Evolutionary conservation across 2,797 vertebrate genomes (phyloP).

Genomic region (Sibirionetta formosa): DNA sequence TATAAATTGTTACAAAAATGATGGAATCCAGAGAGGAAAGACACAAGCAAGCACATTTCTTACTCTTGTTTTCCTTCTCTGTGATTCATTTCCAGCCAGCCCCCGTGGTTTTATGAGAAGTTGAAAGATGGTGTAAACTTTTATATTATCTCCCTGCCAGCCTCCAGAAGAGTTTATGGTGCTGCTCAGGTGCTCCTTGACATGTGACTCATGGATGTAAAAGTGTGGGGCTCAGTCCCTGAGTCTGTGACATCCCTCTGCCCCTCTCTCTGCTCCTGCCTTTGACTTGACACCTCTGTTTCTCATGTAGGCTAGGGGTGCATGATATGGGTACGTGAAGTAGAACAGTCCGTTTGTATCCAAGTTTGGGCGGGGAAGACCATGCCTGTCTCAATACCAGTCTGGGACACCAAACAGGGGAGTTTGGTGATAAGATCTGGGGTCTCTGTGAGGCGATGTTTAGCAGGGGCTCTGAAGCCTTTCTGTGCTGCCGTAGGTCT

Average conservation of each 20-base stretch:
- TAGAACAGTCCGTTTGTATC: neutral
- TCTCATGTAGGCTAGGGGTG: neutral
- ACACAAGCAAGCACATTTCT: constrained; percentile 5
- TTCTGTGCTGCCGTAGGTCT: neutral
- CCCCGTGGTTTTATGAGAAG: neutral
- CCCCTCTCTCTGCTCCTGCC: neutral
- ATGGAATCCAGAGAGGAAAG: constrained; percentile 16
- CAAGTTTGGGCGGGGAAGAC: fast-evolving
- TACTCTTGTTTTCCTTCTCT: constrained; percentile 15
- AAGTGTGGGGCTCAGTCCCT: neutral
- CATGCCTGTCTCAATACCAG: neutral
- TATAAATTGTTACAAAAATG: constrained; percentile 17
- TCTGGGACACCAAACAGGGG: fast-evolving
- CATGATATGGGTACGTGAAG: neutral
- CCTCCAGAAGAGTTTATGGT: neutral
- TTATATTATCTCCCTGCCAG: neutral
- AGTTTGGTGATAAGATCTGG: neutral
- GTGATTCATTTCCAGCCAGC: constrained; percentile 38
- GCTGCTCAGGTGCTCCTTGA: neutral
- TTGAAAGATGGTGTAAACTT: constrained; percentile 1
- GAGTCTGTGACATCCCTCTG: neutral
- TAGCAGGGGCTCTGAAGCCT: fast-evolving
- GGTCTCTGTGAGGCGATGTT: neutral
- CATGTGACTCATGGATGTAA: neutral
- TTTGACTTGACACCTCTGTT: neutral